Evolutionary conservation across 2,113 vertebrate species (phyloP).

Genomic region (Dromas ardeola): DNA sequence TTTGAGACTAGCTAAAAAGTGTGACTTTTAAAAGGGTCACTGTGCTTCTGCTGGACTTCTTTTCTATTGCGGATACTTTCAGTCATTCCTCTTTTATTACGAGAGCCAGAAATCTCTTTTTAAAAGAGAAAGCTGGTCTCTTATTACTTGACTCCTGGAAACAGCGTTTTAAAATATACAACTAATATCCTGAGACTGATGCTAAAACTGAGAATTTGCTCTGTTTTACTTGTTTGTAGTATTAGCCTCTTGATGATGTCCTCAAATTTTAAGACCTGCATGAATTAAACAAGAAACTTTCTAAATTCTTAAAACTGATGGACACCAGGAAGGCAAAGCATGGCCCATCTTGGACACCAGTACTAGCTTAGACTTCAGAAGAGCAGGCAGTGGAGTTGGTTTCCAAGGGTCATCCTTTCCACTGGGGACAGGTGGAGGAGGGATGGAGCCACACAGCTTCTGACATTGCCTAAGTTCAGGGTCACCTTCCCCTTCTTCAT

Average conservation of each 20-base stretch:
- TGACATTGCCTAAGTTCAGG: rapidly evolving
- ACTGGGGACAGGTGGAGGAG: background rate
- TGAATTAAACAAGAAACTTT: background rate
- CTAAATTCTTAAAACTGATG: background rate
- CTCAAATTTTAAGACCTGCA: background rate
- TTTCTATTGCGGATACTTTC: background rate
- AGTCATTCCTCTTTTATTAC: background rate
- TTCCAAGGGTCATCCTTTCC: background rate
- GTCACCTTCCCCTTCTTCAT: background rate
- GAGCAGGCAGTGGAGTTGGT: background rate
- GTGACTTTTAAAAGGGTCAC: background rate
- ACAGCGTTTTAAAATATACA: background rate
- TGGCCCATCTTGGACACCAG: background rate
- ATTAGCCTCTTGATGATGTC: background rate
- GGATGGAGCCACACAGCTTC: background rate
- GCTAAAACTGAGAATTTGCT: background rate
- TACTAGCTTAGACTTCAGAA: background rate
- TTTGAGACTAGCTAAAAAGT: background rate
- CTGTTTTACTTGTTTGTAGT: background rate
- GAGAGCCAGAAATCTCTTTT: background rate
- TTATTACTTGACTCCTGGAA: background rate
- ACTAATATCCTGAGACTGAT: background rate
- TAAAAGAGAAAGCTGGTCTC: background rate
- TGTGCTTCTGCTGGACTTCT: background rate
- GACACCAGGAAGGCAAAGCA: rapidly evolving